These are phyloP conservation scores for Catostylus mosaicus DNA, from an alignment of 30 jellyfish, hydroid and myxozoan species.

Conservation along the genomic window DNA sequence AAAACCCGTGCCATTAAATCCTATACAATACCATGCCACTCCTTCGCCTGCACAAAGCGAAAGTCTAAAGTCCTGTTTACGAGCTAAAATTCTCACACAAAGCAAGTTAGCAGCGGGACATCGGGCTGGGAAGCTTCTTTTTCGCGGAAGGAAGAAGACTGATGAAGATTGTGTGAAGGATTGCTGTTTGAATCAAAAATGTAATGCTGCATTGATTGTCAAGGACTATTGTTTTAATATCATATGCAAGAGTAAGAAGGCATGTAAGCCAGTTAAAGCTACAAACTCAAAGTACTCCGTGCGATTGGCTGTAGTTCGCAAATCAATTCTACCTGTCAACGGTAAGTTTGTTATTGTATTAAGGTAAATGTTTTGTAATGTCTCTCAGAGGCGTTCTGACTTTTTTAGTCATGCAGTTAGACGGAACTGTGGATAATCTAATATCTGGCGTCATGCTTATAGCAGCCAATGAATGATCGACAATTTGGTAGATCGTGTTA, in stretches of 20 bases:
- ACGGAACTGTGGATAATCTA: too few relatives aligned
- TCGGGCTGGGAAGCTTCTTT: conserved; percentile 39
- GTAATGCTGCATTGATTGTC: conserved; percentile 84
- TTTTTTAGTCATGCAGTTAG: too few relatives aligned
- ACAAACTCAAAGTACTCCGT: conserved; percentile 45
- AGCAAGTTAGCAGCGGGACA: conserved; percentile 44
- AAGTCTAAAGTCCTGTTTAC: not conserved
- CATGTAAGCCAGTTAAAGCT: conserved; percentile 70
- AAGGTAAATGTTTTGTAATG: not conserved
- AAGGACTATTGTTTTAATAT: conserved; percentile 70
- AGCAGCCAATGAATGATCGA: too few relatives aligned
- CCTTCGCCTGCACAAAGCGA: not conserved
- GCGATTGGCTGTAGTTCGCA: conserved; percentile 78
- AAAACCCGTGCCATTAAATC: too few relatives aligned
- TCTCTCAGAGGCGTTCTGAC: too few relatives aligned
- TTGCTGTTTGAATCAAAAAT: conserved; percentile 65
- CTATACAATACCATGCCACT: too few relatives aligned
- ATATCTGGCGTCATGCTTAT: too few relatives aligned
- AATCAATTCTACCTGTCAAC: not conserved
- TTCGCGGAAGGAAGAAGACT: conserved; percentile 33
- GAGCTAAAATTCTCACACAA: conserved; percentile 4
- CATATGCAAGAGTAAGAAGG: conserved; percentile 65
- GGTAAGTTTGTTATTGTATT: conserved; percentile 11
- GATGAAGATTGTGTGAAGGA: conserved; percentile 69
- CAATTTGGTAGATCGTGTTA: too few relatives aligned